Evolutionary conservation across 1,140 invertebrate species (phyloP).

Genomic region (Aphelenchoides besseyi): DNA sequence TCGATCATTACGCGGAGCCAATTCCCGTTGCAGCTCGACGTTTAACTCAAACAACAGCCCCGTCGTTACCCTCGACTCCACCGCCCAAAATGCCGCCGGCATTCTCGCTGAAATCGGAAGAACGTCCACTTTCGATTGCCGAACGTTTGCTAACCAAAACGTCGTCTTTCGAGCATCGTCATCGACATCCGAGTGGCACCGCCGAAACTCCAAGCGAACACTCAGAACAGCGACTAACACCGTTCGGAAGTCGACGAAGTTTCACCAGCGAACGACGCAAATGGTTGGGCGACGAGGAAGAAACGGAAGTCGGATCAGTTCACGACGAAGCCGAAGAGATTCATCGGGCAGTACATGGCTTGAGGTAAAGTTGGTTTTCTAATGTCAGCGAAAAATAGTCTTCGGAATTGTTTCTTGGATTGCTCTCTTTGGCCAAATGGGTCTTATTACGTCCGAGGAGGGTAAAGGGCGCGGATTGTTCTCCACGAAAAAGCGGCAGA

Average conservation of each 20-base stretch:
- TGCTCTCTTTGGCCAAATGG: no score
- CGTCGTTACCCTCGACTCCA: constrained; percentile 2
- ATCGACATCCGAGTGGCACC: neutral
- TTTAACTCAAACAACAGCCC: neutral
- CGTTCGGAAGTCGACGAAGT: neutral
- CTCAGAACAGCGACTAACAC: neutral
- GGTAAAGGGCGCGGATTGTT: no score
- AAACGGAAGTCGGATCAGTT: neutral
- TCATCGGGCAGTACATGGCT: neutral
- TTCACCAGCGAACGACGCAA: neutral
- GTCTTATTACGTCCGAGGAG: no score
- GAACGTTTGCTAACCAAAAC: constrained; percentile 9
- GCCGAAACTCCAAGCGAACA: neutral
- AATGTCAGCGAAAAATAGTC: no score
- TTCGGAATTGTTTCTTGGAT: no score
- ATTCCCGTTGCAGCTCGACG: neutral
- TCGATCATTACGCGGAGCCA: neutral
- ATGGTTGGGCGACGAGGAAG: neutral
- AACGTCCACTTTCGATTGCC: neutral
- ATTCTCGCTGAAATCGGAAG: neutral
- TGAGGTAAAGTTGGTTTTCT: neutral
- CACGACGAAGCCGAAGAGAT: constrained; percentile 11
- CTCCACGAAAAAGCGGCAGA: no score
- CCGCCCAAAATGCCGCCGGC: neutral
- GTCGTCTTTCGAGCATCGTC: constrained; percentile 6